Percentiles rank a stretch among this genome's conserved stretches.
Evolutionary conservation across 2,888 invertebrate genomes (phyloP).

Genomic region (Phasia obesa): DNA sequence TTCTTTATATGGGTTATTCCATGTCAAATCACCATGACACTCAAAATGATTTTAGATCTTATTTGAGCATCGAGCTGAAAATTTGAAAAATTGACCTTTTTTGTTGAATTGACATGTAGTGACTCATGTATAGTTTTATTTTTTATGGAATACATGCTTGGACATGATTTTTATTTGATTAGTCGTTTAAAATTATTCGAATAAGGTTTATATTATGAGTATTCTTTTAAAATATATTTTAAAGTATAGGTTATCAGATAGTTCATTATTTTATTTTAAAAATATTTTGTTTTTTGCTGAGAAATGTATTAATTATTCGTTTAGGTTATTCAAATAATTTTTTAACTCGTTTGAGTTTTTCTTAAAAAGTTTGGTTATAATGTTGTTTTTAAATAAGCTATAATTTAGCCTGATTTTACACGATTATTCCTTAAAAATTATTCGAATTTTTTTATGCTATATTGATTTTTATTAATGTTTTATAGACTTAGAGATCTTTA

Average conservation of each 20-base stretch:
- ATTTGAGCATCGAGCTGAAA: too few relatives aligned
- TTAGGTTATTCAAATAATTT: too few relatives aligned
- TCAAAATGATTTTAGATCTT: too few relatives aligned
- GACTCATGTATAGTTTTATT: not conserved
- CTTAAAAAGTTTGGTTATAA: not conserved
- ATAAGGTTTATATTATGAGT: slow-evolving; percentile 2
- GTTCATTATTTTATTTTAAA: too few relatives aligned
- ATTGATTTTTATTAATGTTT: not conserved
- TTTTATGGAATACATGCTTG: not conserved
- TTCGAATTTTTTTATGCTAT: not conserved
- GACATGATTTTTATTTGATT: not conserved
- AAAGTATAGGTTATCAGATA: too few relatives aligned
- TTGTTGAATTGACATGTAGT: not conserved
- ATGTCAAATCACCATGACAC: too few relatives aligned
- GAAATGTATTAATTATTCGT: too few relatives aligned
- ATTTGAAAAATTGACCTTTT: too few relatives aligned
- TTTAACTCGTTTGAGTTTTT: not conserved
- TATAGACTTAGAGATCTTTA: not conserved
- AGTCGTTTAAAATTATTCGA: not conserved
- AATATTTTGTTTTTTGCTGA: too few relatives aligned
- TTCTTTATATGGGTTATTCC: too few relatives aligned
- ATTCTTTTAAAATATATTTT: not conserved
- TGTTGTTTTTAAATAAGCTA: not conserved
- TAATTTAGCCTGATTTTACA: not conserved
- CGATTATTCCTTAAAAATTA: not conserved